Conservation (phyloP, 2,113 vertebrate genomes). For the Ciconia stormi region DNA sequence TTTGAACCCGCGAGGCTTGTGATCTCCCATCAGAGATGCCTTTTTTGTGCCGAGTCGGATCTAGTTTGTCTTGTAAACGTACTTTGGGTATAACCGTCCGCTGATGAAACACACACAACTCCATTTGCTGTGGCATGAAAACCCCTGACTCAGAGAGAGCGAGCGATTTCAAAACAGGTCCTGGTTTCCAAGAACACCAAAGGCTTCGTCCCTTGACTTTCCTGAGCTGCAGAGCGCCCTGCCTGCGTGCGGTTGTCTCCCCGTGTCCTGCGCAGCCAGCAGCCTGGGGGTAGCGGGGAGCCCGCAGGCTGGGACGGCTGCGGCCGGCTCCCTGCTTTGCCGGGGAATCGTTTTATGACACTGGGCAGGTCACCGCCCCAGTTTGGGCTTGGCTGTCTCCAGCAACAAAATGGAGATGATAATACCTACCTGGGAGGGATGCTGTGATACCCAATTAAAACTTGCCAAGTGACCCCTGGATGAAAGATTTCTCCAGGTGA, state of each 20-base stretch:
- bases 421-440: neutral
- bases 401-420: neutral
- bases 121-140: neutral
- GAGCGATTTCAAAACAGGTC: neutral
- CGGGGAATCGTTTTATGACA: neutral
- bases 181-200: neutral
- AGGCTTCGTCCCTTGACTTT: neutral
- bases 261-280: neutral
- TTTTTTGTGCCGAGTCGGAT: neutral
- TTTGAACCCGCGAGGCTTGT: neutral
- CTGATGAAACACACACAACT: accelerated
- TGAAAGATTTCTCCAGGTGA: neutral
- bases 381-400: neutral
- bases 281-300: neutral
- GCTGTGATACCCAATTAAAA: neutral
- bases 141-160: neutral
- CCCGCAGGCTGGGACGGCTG: neutral
- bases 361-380: neutral
- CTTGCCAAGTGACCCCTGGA: neutral
- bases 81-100: neutral
- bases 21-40: neutral
- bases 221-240: neutral
- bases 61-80: neutral
- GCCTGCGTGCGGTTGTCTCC: neutral
- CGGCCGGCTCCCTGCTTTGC: neutral